These are phyloP conservation scores for Glaucopsyche alexis DNA, from an alignment of 2,888 invertebrate species.

Conservation along the genomic window DNA sequence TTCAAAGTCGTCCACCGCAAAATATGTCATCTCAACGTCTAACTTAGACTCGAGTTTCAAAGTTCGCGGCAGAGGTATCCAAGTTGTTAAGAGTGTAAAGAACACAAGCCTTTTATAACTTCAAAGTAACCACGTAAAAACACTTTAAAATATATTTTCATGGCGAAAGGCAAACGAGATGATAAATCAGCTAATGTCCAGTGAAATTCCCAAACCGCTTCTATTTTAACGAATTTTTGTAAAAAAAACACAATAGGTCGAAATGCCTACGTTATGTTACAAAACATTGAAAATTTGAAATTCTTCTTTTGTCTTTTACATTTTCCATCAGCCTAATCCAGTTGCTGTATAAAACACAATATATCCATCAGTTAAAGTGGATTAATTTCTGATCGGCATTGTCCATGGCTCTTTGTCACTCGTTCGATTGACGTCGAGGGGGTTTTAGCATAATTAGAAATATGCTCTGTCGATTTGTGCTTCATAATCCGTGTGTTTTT, in stretches of 20 bases:
- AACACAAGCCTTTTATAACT: background rate
- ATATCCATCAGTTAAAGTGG: slow-evolving; percentile 6
- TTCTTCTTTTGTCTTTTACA: background rate
- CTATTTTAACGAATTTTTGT: no score
- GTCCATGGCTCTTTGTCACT: background rate
- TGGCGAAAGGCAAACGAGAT: no score
- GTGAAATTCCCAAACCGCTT: no score
- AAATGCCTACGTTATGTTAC: background rate
- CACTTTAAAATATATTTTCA: background rate
- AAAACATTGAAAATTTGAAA: background rate
- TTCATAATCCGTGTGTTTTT: background rate
- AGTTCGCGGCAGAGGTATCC: background rate
- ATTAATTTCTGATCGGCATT: slow-evolving; percentile 1
- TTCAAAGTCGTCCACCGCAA: background rate
- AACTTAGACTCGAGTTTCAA: slow-evolving; percentile 9
- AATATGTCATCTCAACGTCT: background rate
- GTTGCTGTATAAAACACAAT: background rate
- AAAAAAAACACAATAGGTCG: no score
- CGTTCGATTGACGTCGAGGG: slow-evolving; percentile 4
- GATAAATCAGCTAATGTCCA: no score
- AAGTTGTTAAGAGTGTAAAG: background rate
- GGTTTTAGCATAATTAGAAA: slow-evolving; percentile 12
- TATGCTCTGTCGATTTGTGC: background rate
- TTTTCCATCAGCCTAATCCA: background rate
- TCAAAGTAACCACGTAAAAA: background rate